These are phyloP conservation scores for Aptenodytes patagonicus DNA, from an alignment of 2,113 vertebrate genomes.

Conservation along the genomic window DNA sequence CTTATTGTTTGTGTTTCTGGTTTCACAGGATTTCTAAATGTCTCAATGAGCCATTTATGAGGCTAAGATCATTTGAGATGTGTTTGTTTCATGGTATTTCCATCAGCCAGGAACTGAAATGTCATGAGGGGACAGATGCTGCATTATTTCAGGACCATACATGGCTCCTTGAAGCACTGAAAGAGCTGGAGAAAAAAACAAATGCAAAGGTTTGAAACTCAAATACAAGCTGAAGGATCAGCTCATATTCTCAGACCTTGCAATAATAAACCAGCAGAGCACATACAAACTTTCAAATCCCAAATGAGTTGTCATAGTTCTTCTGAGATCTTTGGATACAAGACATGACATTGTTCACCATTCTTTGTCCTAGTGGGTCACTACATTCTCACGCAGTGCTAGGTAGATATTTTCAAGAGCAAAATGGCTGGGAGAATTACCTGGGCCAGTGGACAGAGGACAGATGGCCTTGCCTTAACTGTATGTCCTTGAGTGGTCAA, in stretches of 20 bases:
- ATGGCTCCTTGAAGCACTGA: neutral
- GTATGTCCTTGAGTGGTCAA: neutral
- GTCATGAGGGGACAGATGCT: neutral
- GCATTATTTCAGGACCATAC: neutral
- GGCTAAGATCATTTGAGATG: neutral
- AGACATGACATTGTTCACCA: neutral
- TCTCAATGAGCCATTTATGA: conserved; percentile 17
- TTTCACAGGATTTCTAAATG: neutral
- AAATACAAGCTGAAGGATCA: neutral
- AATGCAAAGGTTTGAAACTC: neutral
- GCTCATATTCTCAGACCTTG: neutral
- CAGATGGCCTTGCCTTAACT: neutral
- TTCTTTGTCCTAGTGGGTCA: neutral
- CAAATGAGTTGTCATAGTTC: neutral
- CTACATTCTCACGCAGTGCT: neutral
- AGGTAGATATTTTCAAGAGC: neutral
- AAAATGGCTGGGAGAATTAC: neutral
- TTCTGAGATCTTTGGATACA: neutral
- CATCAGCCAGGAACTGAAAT: neutral
- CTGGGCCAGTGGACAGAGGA: neutral
- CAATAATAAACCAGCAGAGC: conserved; percentile 31
- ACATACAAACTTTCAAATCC: neutral
- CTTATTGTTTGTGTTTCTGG: neutral
- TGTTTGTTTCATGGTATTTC: neutral
- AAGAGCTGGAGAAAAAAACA: neutral